phyloP scores from a whole-genome alignment of 2,888 invertebrate genomes.

The Machimus rusticus region DNA sequence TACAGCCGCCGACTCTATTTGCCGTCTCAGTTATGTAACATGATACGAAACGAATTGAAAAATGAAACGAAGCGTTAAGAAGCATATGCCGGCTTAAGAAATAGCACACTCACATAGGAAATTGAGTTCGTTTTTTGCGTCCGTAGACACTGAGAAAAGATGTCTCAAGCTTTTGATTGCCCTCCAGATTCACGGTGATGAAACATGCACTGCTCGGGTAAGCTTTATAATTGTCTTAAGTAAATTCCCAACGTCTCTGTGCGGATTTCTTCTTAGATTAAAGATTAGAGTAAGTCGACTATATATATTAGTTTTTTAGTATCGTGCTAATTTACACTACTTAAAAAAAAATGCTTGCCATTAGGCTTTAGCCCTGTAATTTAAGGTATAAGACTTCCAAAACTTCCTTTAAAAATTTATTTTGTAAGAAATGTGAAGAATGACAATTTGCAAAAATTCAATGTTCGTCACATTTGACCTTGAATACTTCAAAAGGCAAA shows the following conservation, averaged over 20 bases:
- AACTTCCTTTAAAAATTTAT: too few relatives aligned
- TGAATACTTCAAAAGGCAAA: too few relatives aligned
- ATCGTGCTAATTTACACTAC: too few relatives aligned
- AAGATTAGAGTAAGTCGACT: background rate
- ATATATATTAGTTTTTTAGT: too few relatives aligned
- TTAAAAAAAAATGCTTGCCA: too few relatives aligned
- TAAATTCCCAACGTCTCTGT: background rate
- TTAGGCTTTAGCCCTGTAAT: background rate
- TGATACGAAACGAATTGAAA: conserved; percentile 25
- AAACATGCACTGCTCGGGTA: background rate
- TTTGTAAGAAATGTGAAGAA: too few relatives aligned
- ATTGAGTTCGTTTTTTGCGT: background rate
- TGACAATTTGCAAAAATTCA: too few relatives aligned
- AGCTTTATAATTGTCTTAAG: background rate
- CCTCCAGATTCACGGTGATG: background rate
- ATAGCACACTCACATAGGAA: background rate
- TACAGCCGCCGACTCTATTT: background rate
- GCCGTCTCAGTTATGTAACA: conserved; percentile 19
- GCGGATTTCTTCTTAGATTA: background rate
- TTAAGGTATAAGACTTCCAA: too few relatives aligned
- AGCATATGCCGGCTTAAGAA: background rate
- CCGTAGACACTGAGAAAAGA: background rate
- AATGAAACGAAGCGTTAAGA: conserved; percentile 12
- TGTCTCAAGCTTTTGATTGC: background rate
- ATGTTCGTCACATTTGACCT: too few relatives aligned